Base-by-base conservation (phyloP, 1,140 invertebrate genomes). In the Cydia splendana region DNA sequence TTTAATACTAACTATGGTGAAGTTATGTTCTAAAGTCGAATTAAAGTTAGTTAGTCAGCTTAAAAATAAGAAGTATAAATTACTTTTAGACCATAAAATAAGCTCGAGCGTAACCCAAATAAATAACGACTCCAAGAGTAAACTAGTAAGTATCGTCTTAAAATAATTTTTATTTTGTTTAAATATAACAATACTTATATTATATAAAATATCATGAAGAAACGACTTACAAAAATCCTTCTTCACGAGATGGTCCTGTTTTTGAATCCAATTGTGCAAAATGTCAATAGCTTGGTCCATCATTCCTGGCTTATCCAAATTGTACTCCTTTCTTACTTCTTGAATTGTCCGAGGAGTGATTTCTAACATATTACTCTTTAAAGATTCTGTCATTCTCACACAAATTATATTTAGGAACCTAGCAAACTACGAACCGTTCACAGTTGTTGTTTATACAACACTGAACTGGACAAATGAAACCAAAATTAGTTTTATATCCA, bases 221-320 rank as follows among this genome's bases (percentile, higher is more conserved):
- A 48, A n/a, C 12, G 69, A 82, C 84, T 85, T 74, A 87, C 86
- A 62, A 74, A 82, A 86, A 69, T 85, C 80, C 57, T 82, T 88
- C 13, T 77, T 82, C 1, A 76, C 20, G 62, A 87, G 85, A 79
- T 87, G 86, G 4, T 76, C 62, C 18, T 85, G 83, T 67, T 80
- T 77, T 15, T 79, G 76, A 38, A 82, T 28, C 83, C 83, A 85
- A 42, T 81, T 74, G 13, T 78, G 73, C 24, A 85, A 51, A 24
- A 78, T 77, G 42, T 81, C 76, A 7, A 85, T 79, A 20, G 80
- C 79, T 80, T 80, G 75, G 13, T 82, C 76, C 69, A 81, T 79
- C 13, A 76, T 74, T 28, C 57, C 76, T 20, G 75, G 69, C 10
- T 80, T 78, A 10, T 83, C 79, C n/a, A 82, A 75, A 51, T 78